Conservation (phyloP, 2,113 vertebrate genomes). For the Petrocephalus zakoni region DNA sequence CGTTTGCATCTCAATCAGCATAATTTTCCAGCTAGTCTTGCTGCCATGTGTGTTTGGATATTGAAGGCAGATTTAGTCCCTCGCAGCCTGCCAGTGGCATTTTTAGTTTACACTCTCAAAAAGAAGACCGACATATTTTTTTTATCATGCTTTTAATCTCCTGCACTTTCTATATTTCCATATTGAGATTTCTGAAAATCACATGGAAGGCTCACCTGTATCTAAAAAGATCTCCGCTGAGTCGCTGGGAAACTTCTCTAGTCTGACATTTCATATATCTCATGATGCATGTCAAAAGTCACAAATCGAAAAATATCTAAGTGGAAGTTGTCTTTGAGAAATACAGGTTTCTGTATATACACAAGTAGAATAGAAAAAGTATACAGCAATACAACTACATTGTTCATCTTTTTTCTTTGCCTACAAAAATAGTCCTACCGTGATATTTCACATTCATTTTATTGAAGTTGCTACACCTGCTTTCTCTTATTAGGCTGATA, state of each 20-base stretch:
- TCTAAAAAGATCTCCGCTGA: background rate
- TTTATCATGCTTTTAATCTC: slow-evolving; percentile 5
- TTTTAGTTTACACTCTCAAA: background rate
- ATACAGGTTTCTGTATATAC: background rate
- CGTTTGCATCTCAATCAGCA: background rate
- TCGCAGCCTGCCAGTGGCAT: background rate
- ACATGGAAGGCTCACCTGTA: background rate
- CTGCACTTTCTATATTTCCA: background rate
- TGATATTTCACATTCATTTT: background rate
- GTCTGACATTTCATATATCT: slow-evolving; percentile 5
- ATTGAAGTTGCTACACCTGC: background rate
- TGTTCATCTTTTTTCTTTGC: background rate
- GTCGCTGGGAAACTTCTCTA: background rate
- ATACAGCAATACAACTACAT: background rate
- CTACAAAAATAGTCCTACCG: background rate
- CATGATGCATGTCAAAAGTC: background rate
- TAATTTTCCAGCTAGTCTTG: background rate
- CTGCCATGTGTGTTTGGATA: background rate
- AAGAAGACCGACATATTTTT: background rate
- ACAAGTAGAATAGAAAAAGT: background rate
- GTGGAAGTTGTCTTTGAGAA: background rate
- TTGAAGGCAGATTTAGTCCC: background rate
- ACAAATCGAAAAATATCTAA: background rate
- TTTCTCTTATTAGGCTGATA: background rate
- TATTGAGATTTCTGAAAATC: background rate